These are phyloP conservation scores for human (Homo sapiens) DNA, from an alignment of 2,113 vertebrate genomes.

Conservation along the genomic window GRCh38 chr4:166156501-166157000, in stretches of 20 bases:
- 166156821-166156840: neutral
- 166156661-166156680: neutral
- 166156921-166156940: no score
- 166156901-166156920: no score
- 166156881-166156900: no score
- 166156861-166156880: no score
- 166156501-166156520: neutral
- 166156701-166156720: constrained; percentile 11
- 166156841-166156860: neutral
- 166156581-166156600: neutral
- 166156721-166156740: neutral
- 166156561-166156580: neutral
- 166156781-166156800: constrained; percentile 2
- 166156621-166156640: neutral
- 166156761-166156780: neutral
- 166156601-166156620: neutral
- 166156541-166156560: neutral
- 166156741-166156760: neutral
- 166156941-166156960: no score
- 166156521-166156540: neutral
- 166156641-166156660: neutral
- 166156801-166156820: neutral
- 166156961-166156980: no score
- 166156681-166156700: neutral
- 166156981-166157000: no score